Percentiles rank a stretch among this genome's conserved stretches.
Evolutionary conservation across 2,888 invertebrate genomes (phyloP).

Genomic region (Noctua janthe): DNA sequence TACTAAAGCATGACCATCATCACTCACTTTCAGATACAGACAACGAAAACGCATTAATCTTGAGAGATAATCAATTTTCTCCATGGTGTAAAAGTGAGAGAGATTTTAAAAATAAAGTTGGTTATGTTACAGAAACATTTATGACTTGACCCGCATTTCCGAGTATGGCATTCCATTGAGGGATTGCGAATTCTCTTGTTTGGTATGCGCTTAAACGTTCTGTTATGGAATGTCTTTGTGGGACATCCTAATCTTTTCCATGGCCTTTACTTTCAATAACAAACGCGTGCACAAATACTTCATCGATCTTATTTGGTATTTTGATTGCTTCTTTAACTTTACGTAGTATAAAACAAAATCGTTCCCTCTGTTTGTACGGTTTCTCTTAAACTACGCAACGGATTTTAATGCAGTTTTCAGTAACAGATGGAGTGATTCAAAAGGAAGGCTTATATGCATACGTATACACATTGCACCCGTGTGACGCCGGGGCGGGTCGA

Average conservation of each 20-base stretch:
- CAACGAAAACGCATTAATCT: conserved; percentile 65
- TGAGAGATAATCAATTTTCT: conserved; percentile 61
- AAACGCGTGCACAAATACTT: conserved; percentile 1
- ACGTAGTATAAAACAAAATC: too few species aligned
- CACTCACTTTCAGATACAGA: conserved; percentile 59
- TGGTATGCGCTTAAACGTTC: conserved; percentile 10
- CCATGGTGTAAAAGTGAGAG: conserved; percentile 36
- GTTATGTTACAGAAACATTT: conserved; percentile 7
- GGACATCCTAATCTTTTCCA: conserved; percentile 5
- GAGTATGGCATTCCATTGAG: conserved; percentile 30
- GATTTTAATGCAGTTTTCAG: too few species aligned
- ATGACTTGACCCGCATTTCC: conserved; percentile 29
- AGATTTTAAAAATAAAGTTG: conserved; percentile 38
- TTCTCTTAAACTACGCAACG: too few species aligned
- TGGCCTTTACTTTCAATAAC: conserved; percentile 10
- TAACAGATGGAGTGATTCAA: too few species aligned
- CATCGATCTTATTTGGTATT: background rate
- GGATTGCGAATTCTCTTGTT: conserved; percentile 21
- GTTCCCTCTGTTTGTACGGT: too few species aligned
- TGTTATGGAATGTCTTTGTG: conserved; percentile 19
- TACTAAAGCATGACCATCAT: conserved; percentile 52
- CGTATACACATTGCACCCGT: too few species aligned
- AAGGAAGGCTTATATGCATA: too few species aligned
- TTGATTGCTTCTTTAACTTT: background rate
- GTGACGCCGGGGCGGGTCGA: too few species aligned